Evolutionary conservation across 2,113 vertebrate species (phyloP).

Genomic region (Vulpes lagopus): DNA sequence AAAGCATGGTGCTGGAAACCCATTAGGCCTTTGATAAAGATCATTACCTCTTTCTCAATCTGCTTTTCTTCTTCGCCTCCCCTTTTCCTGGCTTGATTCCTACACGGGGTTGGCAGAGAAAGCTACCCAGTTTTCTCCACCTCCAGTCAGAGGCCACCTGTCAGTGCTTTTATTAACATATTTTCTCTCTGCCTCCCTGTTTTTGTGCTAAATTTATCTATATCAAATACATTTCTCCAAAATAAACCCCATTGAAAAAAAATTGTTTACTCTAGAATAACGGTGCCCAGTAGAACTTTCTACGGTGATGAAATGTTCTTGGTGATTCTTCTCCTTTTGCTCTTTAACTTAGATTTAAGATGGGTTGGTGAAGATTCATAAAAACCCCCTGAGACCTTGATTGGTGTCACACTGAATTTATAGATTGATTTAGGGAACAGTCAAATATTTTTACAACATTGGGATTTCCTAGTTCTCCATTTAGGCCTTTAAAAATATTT

Average conservation of each 20-base stretch:
- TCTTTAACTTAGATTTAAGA: conserved; percentile 42
- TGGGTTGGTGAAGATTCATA: background rate
- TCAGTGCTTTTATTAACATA: conserved; percentile 41
- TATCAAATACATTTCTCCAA: background rate
- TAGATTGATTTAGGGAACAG: conserved; percentile 29
- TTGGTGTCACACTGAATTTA: background rate
- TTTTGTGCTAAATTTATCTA: conserved; percentile 54
- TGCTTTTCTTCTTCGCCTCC: background rate
- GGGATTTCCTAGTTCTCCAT: background rate
- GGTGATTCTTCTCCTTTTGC: background rate
- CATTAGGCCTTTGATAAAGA: background rate
- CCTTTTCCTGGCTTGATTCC: background rate
- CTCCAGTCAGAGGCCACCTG: background rate
- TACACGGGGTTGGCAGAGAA: background rate
- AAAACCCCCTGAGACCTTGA: background rate
- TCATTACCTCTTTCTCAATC: background rate
- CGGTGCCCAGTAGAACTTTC: background rate
- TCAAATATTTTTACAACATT: background rate
- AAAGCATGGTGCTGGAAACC: background rate
- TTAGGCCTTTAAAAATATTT: conserved; percentile 39
- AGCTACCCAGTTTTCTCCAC: background rate
- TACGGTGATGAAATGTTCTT: background rate
- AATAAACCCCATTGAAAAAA: conserved; percentile 22
- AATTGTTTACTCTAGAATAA: background rate
- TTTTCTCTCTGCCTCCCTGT: background rate